Base-by-base conservation (phyloP, 2,797 vertebrate species). In the Zenarchopterus dispar region DNA sequence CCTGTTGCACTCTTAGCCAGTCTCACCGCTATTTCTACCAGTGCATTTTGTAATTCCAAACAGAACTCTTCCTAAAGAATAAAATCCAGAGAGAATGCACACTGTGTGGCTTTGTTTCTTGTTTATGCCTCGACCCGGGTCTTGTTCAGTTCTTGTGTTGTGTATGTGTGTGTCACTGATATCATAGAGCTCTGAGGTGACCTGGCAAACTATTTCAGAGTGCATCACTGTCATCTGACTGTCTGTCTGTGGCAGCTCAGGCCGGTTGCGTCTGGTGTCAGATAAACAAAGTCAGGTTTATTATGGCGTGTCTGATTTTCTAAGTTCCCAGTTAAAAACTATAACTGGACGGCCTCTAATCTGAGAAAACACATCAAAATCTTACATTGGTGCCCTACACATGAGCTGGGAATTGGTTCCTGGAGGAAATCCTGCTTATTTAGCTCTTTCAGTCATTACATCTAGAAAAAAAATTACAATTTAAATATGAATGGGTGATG, bases 31-130 rank as follows among this genome's bases (percentile, higher is more conserved):
- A 87, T 92, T 93, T 93, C 92, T 93, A 93, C 92, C 90, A 92
- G 91, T 93, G 92, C 91, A 93, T 93, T 93, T 93, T 93, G 92
- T 93, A 93, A 93, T 91, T 93, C 90, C 90, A 84, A 91, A 92
- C 91, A 89, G 80, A 92, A 91, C 85, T 92, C 92, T 93, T 93
- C 92, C 89, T 92, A 91, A 93, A 89, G 91, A 93, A 93, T 91
- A 92, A 93, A 92, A 91, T 88, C 78, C 84, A 89, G 90, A 93
- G 91, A 93, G 92, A 93, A 93, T 93, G 92, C 92, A 90, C 79
- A 70, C 73, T 6, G 56, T 45, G 51, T 56, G 18, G 84, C 39
- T 81, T 89, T 66, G 8, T 82, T 86, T 85, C 53, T 86, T 80
- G 17, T 67, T 52, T 52, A 16, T n/a, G 7, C 24, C 46, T 15